Percentiles rank a stretch among this genome's conserved stretches.
Conservation (phyloP, 2,888 invertebrate species). For the Danaus chrysippus region DNA sequence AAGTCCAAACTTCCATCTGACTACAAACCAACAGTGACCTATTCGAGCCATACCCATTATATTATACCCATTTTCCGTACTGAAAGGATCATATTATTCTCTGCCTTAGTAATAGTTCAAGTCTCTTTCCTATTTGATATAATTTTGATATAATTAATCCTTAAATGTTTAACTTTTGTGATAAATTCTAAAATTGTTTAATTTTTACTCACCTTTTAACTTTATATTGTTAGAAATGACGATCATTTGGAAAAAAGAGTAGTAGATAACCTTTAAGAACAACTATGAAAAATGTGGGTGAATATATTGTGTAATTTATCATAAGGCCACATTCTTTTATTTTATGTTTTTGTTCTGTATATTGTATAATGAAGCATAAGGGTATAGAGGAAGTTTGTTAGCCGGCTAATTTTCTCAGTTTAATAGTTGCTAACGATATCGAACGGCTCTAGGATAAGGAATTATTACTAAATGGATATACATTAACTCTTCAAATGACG, state of each 20-base stretch:
- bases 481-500: slow-evolving; percentile 17
- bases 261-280: background rate
- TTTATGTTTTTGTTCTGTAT: slow-evolving; percentile 18
- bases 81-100: slow-evolving; percentile 17
- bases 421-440: slow-evolving; percentile 60
- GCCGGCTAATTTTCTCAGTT: slow-evolving; percentile 54
- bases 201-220: background rate
- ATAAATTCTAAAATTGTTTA: background rate
- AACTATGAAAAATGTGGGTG: background rate
- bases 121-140: no score
- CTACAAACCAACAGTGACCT: slow-evolving; percentile 32
- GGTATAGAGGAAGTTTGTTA: slow-evolving; percentile 50
- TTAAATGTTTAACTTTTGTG: background rate
- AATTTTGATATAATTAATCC: no score
- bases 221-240: no score
- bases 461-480: slow-evolving; percentile 24
- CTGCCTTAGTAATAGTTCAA: background rate
- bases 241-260: no score
- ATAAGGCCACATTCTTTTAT: slow-evolving; percentile 7
- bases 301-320: background rate
- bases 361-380: slow-evolving; percentile 39
- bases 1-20: slow-evolving; percentile 32
- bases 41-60: no score
- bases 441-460: slow-evolving; percentile 30
- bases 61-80: slow-evolving; percentile 23